Conservation (phyloP, 2,113 vertebrate species). For the Thomomys bottae region DNA sequence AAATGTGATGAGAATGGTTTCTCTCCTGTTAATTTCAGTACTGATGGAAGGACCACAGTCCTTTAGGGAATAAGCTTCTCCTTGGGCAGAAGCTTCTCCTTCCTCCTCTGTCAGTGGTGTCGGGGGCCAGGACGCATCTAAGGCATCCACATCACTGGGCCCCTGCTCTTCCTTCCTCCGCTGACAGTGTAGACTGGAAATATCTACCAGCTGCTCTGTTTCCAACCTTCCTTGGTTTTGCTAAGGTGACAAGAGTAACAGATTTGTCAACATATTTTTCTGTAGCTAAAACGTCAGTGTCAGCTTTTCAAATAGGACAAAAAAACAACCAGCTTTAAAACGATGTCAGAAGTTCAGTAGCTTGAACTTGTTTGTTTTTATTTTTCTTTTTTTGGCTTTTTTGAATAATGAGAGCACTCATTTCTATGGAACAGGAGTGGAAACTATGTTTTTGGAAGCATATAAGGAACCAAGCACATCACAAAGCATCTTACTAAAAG, state of each 20-base stretch:
- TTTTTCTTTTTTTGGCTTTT: background rate
- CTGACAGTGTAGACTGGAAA: background rate
- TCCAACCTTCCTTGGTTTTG: slow-evolving; percentile 70
- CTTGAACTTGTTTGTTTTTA: background rate
- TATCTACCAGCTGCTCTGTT: slow-evolving; percentile 70
- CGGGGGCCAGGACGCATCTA: no score
- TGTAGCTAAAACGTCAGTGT: slow-evolving; percentile 66
- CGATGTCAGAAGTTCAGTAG: background rate
- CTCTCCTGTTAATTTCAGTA: background rate
- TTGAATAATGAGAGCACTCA: background rate
- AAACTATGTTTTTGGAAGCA: background rate
- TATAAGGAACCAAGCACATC: background rate
- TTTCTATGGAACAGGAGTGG: slow-evolving; percentile 17
- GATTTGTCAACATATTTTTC: slow-evolving; percentile 70
- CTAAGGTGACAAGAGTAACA: slow-evolving; percentile 70
- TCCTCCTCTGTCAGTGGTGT: no score
- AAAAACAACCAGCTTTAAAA: slow-evolving; percentile 24
- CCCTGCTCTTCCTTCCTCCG: no score
- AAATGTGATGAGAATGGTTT: background rate
- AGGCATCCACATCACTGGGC: no score
- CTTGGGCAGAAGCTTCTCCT: background rate
- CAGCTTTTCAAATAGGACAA: slow-evolving; percentile 58
- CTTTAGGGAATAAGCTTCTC: background rate
- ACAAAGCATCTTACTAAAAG: background rate
- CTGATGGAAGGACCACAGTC: background rate